phyloP scores from a whole-genome alignment of 2,113 vertebrate species.

The Corythaixoides concolor region DNA sequence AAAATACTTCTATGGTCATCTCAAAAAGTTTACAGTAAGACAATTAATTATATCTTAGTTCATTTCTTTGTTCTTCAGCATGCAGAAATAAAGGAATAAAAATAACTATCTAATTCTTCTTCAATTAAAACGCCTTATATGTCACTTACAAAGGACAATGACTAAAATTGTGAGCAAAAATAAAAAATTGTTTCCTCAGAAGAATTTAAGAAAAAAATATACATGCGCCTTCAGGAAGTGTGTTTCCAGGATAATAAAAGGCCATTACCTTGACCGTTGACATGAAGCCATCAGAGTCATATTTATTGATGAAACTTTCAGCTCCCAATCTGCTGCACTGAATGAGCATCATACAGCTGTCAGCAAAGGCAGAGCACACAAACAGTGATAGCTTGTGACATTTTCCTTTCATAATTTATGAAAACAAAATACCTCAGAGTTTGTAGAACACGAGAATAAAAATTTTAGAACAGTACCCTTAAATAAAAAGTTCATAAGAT shows the following conservation, averaged over 20 bases:
- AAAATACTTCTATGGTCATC: neutral
- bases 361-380: slow-evolving; percentile 89
- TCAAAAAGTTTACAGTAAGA: neutral
- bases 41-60: neutral
- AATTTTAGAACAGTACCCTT: slow-evolving; percentile 10
- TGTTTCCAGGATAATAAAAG: slow-evolving; percentile 89
- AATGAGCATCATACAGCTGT: slow-evolving; percentile 99
- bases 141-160: slow-evolving; percentile 4
- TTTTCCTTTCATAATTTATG: slow-evolving; percentile 98
- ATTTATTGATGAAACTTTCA: slow-evolving; percentile 99
- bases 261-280: slow-evolving; percentile 96
- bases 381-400: slow-evolving; percentile 90
- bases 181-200: neutral
- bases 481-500: neutral
- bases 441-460: slow-evolving; percentile 76
- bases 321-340: slow-evolving; percentile 96
- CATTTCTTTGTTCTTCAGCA: neutral
- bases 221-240: neutral
- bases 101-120: neutral
- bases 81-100: neutral
- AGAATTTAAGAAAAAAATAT: slow-evolving; percentile 31
- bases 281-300: slow-evolving; percentile 98
- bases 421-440: slow-evolving; percentile 93
- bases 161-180: slow-evolving; percentile 17
- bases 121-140: neutral